Evolutionary conservation across 2,113 vertebrate genomes (phyloP).

Genomic region (Tretioscincus oriximinensis): DNA sequence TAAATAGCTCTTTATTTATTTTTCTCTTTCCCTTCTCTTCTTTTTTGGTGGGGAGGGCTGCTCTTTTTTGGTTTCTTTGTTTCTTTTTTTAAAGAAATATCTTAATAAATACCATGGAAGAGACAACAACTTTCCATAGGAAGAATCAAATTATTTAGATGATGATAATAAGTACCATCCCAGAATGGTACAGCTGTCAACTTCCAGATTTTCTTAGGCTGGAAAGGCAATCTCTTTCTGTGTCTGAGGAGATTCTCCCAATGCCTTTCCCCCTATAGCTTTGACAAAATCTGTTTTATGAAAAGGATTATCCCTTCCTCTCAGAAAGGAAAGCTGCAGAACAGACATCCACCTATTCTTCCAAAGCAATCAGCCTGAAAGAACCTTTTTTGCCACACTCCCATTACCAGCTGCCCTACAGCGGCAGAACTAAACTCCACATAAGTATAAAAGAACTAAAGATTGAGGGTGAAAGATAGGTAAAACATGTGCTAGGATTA

Average conservation of each 20-base stretch:
- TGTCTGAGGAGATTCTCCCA: constrained; percentile 47
- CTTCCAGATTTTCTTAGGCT: constrained; percentile 52
- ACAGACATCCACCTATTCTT: constrained; percentile 67
- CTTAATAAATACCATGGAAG: neutral
- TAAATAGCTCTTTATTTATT: neutral
- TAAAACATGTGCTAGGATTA: constrained; percentile 10
- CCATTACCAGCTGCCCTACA: constrained; percentile 71
- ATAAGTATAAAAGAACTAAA: constrained; percentile 64
- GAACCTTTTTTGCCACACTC: constrained; percentile 55
- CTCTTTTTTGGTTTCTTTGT: no score
- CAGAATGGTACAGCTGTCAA: constrained; percentile 39
- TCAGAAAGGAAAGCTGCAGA: constrained; percentile 68
- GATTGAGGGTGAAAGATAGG: constrained; percentile 14
- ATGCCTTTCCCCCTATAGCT: constrained; percentile 60
- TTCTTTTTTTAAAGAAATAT: neutral
- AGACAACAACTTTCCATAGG: constrained; percentile 9
- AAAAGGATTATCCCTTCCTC: constrained; percentile 66
- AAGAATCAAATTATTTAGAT: constrained; percentile 57
- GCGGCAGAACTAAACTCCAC: constrained; percentile 58
- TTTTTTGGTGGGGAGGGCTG: neutral
- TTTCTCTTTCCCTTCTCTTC: neutral
- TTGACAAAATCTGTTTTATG: constrained; percentile 63
- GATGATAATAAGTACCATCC: constrained; percentile 37
- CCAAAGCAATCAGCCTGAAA: constrained; percentile 63
- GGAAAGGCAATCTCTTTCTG: constrained; percentile 26